A percentile compares a stretch with the other conserved stretches of the same genome.
Conservation (phyloP, 2,888 invertebrate genomes). For the Pyrrhia umbra region DNA sequence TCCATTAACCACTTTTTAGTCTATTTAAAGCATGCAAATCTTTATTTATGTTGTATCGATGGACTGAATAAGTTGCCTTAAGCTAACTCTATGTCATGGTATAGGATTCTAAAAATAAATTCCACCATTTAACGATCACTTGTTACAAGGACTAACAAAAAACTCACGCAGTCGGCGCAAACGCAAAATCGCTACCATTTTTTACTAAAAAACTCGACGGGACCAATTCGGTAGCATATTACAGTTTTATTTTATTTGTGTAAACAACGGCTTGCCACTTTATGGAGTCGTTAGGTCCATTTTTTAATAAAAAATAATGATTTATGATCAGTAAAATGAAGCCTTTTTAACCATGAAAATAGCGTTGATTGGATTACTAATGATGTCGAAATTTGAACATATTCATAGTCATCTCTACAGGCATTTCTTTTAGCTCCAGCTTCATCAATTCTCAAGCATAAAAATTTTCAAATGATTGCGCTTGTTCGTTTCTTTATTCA, state of each 20-base stretch:
- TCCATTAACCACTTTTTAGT: too few species aligned
- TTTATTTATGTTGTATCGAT: not conserved
- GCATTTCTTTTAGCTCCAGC: too few species aligned
- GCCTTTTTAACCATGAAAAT: conserved; percentile 47
- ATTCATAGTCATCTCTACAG: not conserved
- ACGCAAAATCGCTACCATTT: conserved; percentile 72
- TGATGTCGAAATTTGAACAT: conserved; percentile 7
- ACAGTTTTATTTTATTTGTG: conserved; percentile 80
- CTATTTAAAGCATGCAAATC: too few species aligned
- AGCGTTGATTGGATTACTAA: conserved; percentile 33
- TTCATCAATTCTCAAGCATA: too few species aligned
- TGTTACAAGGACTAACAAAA: conserved; percentile 58
- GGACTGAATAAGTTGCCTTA: not conserved
- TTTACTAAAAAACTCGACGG: conserved; percentile 77
- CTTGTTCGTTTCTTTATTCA: too few species aligned
- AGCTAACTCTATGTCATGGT: conserved; percentile 8
- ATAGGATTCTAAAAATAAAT: conserved; percentile 49
- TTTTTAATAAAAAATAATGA: conserved; percentile 74
- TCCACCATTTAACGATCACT: conserved; percentile 46
- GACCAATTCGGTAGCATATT: conserved; percentile 82
- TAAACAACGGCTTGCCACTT: conserved; percentile 75
- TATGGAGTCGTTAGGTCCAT: conserved; percentile 77
- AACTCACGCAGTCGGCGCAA: conserved; percentile 57
- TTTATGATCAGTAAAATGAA: conserved; percentile 74
- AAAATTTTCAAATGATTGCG: too few species aligned